A percentile compares a stretch with the other conserved stretches of the same genome.
phyloP scores from a whole-genome alignment of 1,140 invertebrate genomes.

The Caenorhabditis latens region DNA sequence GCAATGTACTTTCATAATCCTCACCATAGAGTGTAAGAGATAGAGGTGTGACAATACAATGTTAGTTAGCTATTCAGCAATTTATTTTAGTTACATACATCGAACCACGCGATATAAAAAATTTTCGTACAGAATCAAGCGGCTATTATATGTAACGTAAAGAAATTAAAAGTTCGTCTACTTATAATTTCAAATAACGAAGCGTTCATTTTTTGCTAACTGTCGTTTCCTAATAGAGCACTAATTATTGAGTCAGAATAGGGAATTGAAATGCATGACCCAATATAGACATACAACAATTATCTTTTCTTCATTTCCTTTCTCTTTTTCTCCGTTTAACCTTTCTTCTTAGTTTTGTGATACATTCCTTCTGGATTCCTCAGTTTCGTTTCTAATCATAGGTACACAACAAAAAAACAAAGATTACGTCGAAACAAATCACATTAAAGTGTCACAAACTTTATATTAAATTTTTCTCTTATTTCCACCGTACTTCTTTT shows the following conservation, averaged over 20 bases:
- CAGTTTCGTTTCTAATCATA: not conserved
- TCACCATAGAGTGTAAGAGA: no score
- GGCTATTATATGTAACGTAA: no score
- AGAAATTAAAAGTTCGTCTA: no score
- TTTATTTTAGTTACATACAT: no score
- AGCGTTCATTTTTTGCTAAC: no score
- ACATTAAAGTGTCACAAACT: not conserved
- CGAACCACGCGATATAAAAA: no score
- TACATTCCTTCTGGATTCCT: not conserved
- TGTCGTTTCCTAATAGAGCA: not conserved
- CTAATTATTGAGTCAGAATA: slow-evolving; percentile 22
- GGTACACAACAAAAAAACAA: not conserved
- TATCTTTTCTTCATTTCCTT: slow-evolving; percentile 33
- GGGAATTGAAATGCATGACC: slow-evolving; percentile 32
- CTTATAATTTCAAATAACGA: no score
- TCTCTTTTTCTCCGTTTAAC: not conserved
- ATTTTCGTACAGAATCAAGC: no score
- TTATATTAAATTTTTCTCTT: not conserved
- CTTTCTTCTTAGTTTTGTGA: not conserved
- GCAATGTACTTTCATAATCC: no score
- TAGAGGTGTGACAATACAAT: no score
- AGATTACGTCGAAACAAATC: slow-evolving; percentile 7
- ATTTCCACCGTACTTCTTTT: not conserved
- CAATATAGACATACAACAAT: slow-evolving; percentile 32
- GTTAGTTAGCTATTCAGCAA: no score